Conservation (phyloP, 1,140 invertebrate species). For the Atta cephalotes region DNA sequence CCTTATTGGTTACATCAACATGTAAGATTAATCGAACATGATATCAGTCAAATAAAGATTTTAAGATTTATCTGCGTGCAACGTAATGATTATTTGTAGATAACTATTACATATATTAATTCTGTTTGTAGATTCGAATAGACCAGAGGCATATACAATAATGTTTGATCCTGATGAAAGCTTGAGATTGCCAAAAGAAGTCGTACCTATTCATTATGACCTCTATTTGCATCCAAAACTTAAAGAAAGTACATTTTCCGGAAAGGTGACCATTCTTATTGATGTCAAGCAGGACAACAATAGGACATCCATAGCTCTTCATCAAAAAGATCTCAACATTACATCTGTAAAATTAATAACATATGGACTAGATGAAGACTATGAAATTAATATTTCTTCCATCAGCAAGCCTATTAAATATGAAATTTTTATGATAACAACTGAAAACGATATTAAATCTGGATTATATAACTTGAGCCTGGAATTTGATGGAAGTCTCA, state of each 20-base stretch:
- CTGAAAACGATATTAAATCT: constrained; percentile 85
- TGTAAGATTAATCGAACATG: constrained; percentile 3
- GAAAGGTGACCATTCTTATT: constrained; percentile 91
- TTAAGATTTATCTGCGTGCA: neutral
- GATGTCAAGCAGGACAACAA: constrained; percentile 83
- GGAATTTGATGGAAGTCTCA: constrained; percentile 90
- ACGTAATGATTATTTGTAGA: neutral
- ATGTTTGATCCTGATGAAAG: constrained; percentile 79
- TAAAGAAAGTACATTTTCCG: constrained; percentile 89
- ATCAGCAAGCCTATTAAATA: constrained; percentile 83
- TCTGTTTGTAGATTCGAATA: constrained; percentile 72
- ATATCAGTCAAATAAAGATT: neutral
- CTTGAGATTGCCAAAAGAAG: constrained; percentile 89
- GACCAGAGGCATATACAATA: constrained; percentile 49
- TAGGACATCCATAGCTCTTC: constrained; percentile 90
- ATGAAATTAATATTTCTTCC: constrained; percentile 79
- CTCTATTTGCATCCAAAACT: constrained; percentile 92
- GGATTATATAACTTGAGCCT: constrained; percentile 89
- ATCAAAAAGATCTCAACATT: constrained; percentile 89
- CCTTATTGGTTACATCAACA: neutral
- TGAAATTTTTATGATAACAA: constrained; percentile 90
- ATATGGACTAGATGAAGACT: constrained; percentile 74
- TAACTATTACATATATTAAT: neutral
- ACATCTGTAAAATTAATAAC: constrained; percentile 81
- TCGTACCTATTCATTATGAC: constrained; percentile 92